Percentiles rank a stretch among this genome's conserved stretches.
These are phyloP conservation scores for Drosophila kikkawai DNA, from an alignment of 1,140 invertebrate genomes.

Conservation along the genomic window DNA sequence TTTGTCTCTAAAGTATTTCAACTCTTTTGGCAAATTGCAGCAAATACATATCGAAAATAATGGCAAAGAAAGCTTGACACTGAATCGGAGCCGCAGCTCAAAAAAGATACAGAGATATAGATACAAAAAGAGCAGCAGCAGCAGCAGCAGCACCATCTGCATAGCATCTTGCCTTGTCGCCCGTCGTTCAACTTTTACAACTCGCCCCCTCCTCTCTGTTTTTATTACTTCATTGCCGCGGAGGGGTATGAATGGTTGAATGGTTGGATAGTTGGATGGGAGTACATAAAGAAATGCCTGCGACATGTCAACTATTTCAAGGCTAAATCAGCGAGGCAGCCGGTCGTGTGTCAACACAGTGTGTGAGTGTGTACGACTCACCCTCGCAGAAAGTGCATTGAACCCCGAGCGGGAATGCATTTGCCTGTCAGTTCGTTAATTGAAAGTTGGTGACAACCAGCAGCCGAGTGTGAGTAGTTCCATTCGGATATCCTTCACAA, in stretches of 20 bases:
- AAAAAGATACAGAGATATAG: background rate
- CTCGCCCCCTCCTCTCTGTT: constrained; percentile 13
- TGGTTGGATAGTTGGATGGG: constrained; percentile 16
- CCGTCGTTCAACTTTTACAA: constrained; percentile 39
- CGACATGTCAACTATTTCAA: constrained; percentile 62
- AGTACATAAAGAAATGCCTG: constrained; percentile 34
- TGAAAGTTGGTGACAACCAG: constrained; percentile 58
- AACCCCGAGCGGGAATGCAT: constrained; percentile 49
- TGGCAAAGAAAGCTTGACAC: constrained; percentile 27
- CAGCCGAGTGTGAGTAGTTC: constrained; percentile 36
- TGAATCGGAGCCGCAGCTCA: constrained; percentile 9
- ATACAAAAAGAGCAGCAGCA: background rate
- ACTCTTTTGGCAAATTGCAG: constrained; percentile 44
- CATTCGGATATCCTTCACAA: constrained; percentile 39
- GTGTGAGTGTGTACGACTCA: constrained; percentile 10
- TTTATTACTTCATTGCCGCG: constrained; percentile 42
- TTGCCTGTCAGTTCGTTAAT: constrained; percentile 57
- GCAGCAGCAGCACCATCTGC: constrained; percentile 26
- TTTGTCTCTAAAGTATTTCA: constrained; percentile 25
- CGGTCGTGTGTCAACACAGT: constrained; percentile 50
- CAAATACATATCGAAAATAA: constrained; percentile 30
- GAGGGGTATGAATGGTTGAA: constrained; percentile 42
- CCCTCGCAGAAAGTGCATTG: constrained; percentile 32
- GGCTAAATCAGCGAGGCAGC: constrained; percentile 58
- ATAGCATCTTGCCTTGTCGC: constrained; percentile 46